Percentiles rank a stretch among this genome's conserved stretches.
Evolutionary conservation across 2,888 invertebrate species (phyloP).

Genomic region (Drosophila nr. fundita): DNA sequence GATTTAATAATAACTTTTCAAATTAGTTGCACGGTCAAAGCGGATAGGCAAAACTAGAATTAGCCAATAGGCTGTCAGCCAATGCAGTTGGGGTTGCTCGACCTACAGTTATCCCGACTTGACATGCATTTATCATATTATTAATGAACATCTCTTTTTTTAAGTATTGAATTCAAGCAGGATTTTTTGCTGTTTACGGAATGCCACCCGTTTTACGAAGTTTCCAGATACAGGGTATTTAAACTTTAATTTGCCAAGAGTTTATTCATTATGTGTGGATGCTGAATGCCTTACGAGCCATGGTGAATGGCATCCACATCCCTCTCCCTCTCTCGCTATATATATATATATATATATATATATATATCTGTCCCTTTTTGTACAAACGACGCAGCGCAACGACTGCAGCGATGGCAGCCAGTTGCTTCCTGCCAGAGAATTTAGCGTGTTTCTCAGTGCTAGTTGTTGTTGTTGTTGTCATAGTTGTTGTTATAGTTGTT

Average conservation of each 20-base stretch:
- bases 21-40: neutral
- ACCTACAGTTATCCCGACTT: neutral
- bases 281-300: conserved; percentile 38
- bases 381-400: conserved; percentile 23
- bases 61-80: neutral
- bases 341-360: neutral
- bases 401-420: conserved; percentile 48
- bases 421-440: conserved; percentile 58
- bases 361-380: neutral
- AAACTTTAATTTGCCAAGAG: conserved; percentile 60
- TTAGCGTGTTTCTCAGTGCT: conserved; percentile 34
- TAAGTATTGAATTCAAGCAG: neutral
- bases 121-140: neutral
- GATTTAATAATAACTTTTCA: conserved; percentile 4
- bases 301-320: conserved; percentile 32
- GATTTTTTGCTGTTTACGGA: neutral
- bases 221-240: conserved; percentile 14
- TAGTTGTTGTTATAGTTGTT: conserved; percentile 29
- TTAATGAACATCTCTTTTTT: neutral
- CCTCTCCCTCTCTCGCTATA: conserved; percentile 2
- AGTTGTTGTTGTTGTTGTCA: conserved; percentile 22
- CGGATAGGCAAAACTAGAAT: neutral
- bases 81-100: neutral
- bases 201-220: neutral
- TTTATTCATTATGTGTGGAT: conserved; percentile 57